Conservation (phyloP, 2,797 vertebrate species). For the Bradypus variegatus region DNA sequence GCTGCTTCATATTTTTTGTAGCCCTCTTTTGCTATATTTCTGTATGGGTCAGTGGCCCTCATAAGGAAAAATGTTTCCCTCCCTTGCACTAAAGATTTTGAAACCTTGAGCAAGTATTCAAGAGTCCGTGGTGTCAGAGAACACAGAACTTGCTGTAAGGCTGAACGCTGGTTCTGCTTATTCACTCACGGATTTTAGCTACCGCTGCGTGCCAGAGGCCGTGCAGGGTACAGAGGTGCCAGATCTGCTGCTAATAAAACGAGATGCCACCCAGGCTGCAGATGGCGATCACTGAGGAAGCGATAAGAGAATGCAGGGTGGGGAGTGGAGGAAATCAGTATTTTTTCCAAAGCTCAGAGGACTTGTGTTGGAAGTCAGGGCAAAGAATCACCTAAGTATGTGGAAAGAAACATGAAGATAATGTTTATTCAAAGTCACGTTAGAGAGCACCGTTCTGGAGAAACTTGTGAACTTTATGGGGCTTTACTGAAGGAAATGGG, state of each 20-base stretch:
- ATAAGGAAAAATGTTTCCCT: background rate
- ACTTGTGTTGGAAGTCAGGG: background rate
- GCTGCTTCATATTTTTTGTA: background rate
- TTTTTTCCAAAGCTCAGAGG: background rate
- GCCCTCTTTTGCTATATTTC: background rate
- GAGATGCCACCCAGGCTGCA: background rate
- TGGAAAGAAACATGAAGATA: rapidly evolving
- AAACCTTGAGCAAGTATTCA: background rate
- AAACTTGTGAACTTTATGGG: background rate
- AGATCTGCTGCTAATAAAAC: background rate
- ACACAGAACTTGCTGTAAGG: background rate
- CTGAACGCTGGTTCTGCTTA: background rate
- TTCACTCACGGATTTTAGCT: background rate
- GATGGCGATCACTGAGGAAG: too few relatives aligned
- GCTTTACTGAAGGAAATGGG: background rate
- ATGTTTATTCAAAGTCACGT: background rate
- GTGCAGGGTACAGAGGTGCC: background rate
- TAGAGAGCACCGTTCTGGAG: background rate
- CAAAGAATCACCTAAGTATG: background rate
- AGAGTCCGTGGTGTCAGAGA: background rate
- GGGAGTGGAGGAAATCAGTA: rapidly evolving
- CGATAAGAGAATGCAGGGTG: background rate
- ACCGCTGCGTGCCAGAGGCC: background rate
- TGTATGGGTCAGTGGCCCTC: background rate
- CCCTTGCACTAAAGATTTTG: background rate